A percentile compares a stretch with the other conserved stretches of the same genome.
phyloP scores from a whole-genome alignment of 2,888 invertebrate species.

The Dendrolimus pini region DNA sequence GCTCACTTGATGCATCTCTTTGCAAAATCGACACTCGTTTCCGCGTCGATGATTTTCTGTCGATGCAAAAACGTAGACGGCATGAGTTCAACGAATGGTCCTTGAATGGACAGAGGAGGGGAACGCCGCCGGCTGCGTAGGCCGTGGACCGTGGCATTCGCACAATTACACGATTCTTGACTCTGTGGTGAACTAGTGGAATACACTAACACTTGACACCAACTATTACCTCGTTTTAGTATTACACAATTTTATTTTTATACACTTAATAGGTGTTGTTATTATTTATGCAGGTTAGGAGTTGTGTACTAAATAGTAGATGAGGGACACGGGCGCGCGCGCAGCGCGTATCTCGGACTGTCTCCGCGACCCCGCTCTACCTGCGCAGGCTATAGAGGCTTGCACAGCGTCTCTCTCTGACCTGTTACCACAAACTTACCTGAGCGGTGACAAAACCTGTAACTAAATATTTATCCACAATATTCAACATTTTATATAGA shows the following conservation, averaged over 20 bases:
- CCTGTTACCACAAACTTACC: constrained; percentile 40
- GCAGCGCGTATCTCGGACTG: constrained; percentile 54
- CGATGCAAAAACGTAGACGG: constrained; percentile 47
- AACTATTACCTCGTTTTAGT: not conserved
- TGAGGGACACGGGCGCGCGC: constrained; percentile 54
- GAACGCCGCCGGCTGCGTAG: constrained; percentile 70
- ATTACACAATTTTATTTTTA: constrained; percentile 7
- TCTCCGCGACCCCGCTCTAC: constrained; percentile 39
- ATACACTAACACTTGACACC: no score
- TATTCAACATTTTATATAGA: not conserved
- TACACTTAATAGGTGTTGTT: no score
- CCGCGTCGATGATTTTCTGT: constrained; percentile 40
- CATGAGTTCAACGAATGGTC: constrained; percentile 70
- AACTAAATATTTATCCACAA: not conserved
- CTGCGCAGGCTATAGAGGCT: constrained; percentile 38
- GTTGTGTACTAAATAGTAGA: constrained; percentile 18
- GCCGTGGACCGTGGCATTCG: constrained; percentile 70
- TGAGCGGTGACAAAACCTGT: constrained; percentile 11
- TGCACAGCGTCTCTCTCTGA: constrained; percentile 49
- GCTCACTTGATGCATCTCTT: constrained; percentile 41
- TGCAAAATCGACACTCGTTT: constrained; percentile 42
- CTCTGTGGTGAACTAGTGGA: constrained; percentile 8
- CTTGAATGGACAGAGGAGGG: constrained; percentile 70
- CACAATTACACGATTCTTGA: constrained; percentile 43
- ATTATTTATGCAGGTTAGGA: constrained; percentile 34